Base-by-base conservation (phyloP, 1,140 invertebrate species). In the Meteorus sp. region DNA sequence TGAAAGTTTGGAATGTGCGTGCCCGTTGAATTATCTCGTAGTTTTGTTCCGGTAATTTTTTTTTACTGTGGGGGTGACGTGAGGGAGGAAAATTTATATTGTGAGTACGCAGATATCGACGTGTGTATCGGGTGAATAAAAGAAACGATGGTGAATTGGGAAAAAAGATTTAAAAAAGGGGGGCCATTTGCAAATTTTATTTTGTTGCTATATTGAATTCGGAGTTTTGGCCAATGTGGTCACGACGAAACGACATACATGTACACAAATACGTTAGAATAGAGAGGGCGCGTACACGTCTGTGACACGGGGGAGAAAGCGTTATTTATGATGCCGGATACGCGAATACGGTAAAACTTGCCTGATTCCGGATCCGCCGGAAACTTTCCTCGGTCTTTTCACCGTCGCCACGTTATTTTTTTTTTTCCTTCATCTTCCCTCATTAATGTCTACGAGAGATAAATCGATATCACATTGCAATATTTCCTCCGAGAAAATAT, bases 331-430 rank as follows among this genome's bases (percentile, higher is more conserved):
- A 60, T 51, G 53, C 68, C 70, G 71, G 71, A 73, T 71, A 69
- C 67, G 71, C 71, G 65, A 73, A 73, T 73, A 73, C 70, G 71
- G 68, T 73, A 68, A 66, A 73, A 72, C 70, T 73, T 73, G 62
- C 68, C 63, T 54, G 67, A 64, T 72, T 73, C 71, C 71, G 71
- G 68, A 48, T 64, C 52, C 65, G 61, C 60, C 68, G 64, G 62
- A 69, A 72, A 73, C 64, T 72, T 72, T 73, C 60, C 60, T 69
- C 62, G 57, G 60, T 56, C 43, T 60, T 59, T 59, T 53, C 59
- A 61, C n/a, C 57, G 62, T 66, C 61, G n/a, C 43, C 39, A 59
- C 43, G 57, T 56, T 44, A 5, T 19, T 56, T 52, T 48, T 20
- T 56, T 61, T 51, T 62, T 50, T 37, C 39, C 54, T 55, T 55